phyloP scores from a whole-genome alignment of 2,888 invertebrate species.

The Hyposoter didymator region DNA sequence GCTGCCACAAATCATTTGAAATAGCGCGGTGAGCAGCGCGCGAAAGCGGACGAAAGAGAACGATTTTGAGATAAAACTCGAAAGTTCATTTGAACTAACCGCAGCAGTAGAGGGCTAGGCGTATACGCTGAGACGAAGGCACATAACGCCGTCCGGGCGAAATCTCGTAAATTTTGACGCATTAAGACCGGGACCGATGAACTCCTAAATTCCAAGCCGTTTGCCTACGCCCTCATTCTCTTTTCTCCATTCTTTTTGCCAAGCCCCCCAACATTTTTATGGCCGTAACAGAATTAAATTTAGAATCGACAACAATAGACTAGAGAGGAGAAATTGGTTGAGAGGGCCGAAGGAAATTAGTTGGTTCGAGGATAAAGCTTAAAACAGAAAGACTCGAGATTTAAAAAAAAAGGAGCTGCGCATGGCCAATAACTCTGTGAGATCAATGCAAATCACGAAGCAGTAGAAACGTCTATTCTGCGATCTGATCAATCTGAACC shows the following conservation, averaged over 20 bases:
- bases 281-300: slow-evolving; percentile 41
- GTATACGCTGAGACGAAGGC: slow-evolving; percentile 32
- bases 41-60: slow-evolving; percentile 37
- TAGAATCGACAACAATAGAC: slow-evolving; percentile 38
- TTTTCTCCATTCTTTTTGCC: slow-evolving; percentile 4
- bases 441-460: slow-evolving; percentile 20
- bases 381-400: neutral
- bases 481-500: slow-evolving; percentile 51
- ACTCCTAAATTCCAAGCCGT: slow-evolving; percentile 51
- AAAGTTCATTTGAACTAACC: slow-evolving; percentile 64
- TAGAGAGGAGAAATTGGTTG: slow-evolving; percentile 5
- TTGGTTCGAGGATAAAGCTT: neutral
- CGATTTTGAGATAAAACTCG: slow-evolving; percentile 64
- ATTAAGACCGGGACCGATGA: slow-evolving; percentile 61
- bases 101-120: slow-evolving; percentile 28
- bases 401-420: slow-evolving; percentile 6
- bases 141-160: slow-evolving; percentile 10
- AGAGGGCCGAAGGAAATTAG: neutral
- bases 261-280: neutral
- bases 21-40: slow-evolving; percentile 42
- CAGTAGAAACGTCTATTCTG: slow-evolving; percentile 17
- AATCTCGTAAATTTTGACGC: slow-evolving; percentile 63
- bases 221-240: slow-evolving; percentile 21
- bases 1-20: slow-evolving; percentile 65
- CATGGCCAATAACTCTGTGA: slow-evolving; percentile 16